phyloP scores from a whole-genome alignment of 2,113 vertebrate species.

The Neotragus pygmaeus region DNA sequence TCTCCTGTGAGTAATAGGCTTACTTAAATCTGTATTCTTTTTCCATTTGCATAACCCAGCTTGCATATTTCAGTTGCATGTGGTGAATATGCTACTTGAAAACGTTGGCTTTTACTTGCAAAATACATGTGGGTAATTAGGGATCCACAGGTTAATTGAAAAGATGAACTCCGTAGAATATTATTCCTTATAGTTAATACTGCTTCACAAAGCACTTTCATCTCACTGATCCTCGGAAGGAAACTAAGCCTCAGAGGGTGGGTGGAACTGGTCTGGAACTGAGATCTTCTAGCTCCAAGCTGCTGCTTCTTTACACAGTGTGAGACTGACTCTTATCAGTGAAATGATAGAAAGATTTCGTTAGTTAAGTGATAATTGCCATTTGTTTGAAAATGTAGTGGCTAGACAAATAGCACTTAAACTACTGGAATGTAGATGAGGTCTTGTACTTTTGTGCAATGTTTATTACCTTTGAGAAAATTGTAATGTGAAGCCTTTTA shows the following conservation, averaged over 20 bases:
- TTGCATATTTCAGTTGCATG: neutral
- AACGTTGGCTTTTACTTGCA: constrained; percentile 1
- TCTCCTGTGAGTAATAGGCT: neutral
- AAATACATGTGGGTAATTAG: neutral
- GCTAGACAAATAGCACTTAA: neutral
- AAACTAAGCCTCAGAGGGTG: neutral
- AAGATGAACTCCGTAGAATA: neutral
- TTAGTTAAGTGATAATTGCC: neutral
- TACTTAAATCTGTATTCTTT: neutral
- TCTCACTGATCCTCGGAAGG: neutral
- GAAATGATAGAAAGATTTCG: neutral
- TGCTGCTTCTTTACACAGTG: neutral
- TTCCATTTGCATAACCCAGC: neutral
- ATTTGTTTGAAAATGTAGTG: constrained; percentile 27
- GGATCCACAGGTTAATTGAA: neutral
- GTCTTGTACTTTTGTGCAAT: neutral
- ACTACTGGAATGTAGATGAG: neutral
- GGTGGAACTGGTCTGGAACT: neutral
- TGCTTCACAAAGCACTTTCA: neutral
- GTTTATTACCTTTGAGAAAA: constrained; percentile 4
- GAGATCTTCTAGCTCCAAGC: neutral
- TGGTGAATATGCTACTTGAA: constrained; percentile 19
- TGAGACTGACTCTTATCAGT: neutral
- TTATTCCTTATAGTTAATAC: neutral
- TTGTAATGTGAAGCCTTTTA: neutral